Evolutionary conservation across 2,888 invertebrate species (phyloP).

Genomic region (Drosophila basisetae): DNA sequence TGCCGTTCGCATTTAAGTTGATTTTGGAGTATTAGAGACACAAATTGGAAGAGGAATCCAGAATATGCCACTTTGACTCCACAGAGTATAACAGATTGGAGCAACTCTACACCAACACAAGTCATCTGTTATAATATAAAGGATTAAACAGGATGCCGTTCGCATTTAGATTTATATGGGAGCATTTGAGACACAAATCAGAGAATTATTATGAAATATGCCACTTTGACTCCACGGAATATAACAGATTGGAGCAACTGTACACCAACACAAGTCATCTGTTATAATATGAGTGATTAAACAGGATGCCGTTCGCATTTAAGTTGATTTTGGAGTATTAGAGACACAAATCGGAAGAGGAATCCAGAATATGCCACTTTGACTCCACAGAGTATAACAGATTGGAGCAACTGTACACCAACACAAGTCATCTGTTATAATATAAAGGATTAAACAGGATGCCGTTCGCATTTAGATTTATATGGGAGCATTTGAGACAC

Average conservation of each 20-base stretch:
- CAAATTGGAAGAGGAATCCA: not conserved
- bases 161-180: slow-evolving; percentile 31
- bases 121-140: slow-evolving; percentile 52
- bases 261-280: slow-evolving; percentile 58
- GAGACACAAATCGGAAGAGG: slow-evolving; percentile 53
- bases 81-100: not conserved
- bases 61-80: slow-evolving; percentile 54
- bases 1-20: slow-evolving; percentile 43
- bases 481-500: slow-evolving; percentile 61
- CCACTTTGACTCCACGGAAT: slow-evolving; percentile 40
- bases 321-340: slow-evolving; percentile 53
- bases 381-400: slow-evolving; percentile 45
- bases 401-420: slow-evolving; percentile 24
- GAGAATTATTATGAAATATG: slow-evolving; percentile 9
- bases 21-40: slow-evolving; percentile 50
- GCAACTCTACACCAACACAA: slow-evolving; percentile 36
- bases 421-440: slow-evolving; percentile 61
- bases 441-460: slow-evolving; percentile 61
- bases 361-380: slow-evolving; percentile 60
- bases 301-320: slow-evolving; percentile 51
- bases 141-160: slow-evolving; percentile 51
- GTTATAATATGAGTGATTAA: slow-evolving; percentile 37
- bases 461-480: slow-evolving; percentile 45
- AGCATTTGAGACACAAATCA: slow-evolving; percentile 44
- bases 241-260: not conserved